Conservation (phyloP, 2,888 invertebrate genomes). For the Thelaira solivaga region DNA sequence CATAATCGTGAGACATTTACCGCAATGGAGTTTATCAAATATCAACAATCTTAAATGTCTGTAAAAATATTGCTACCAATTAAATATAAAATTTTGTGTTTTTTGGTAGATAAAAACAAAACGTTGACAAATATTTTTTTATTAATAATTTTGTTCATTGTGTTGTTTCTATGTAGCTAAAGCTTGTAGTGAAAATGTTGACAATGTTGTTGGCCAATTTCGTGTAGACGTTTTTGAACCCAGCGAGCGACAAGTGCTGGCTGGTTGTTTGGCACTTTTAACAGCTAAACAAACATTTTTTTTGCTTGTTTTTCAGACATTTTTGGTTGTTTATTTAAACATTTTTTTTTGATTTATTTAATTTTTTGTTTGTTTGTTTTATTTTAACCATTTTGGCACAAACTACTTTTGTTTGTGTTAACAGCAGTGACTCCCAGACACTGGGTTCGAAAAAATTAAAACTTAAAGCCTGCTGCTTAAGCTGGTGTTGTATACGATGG, state of each 20-base stretch:
- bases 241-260: slow-evolving; percentile 34
- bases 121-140: slow-evolving; percentile 55
- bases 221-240: slow-evolving; percentile 43
- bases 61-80: slow-evolving; percentile 54
- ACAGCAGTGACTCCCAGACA: background rate
- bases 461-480: slow-evolving; percentile 27
- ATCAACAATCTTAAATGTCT: slow-evolving; percentile 47
- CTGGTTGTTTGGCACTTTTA: slow-evolving; percentile 44
- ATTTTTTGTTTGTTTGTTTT: too few species aligned
- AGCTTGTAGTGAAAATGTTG: slow-evolving; percentile 43
- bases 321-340: slow-evolving; percentile 22
- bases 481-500: slow-evolving; percentile 10
- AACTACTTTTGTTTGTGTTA: slow-evolving; percentile 23
- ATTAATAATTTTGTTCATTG: slow-evolving; percentile 45
- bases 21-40: slow-evolving; percentile 46
- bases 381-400: slow-evolving; percentile 9
- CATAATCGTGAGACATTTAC: slow-evolving; percentile 55
- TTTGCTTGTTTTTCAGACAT: background rate
- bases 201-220: slow-evolving; percentile 52
- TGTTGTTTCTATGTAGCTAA: background rate
- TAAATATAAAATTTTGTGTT: slow-evolving; percentile 43
- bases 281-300: slow-evolving; percentile 20
- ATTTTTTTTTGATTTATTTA: too few species aligned
- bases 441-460: background rate
- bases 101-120: slow-evolving; percentile 44